Conservation (phyloP, 2,888 invertebrate species). For the Esperia sulphurella region DNA sequence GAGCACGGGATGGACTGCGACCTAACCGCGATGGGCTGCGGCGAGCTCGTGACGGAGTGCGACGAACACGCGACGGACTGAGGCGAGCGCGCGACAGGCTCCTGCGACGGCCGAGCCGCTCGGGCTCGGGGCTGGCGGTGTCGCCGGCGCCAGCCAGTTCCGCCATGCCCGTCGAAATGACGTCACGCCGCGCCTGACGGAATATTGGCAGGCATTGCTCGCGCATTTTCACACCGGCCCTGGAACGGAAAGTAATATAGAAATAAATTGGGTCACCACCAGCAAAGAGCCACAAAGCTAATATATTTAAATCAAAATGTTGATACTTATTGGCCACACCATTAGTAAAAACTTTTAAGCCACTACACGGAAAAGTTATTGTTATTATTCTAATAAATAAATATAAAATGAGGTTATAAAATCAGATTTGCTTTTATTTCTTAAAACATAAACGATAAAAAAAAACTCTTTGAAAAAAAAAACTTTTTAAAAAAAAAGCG, state of each 20-base stretch:
- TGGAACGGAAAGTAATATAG: slow-evolving; percentile 25
- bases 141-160: slow-evolving; percentile 44
- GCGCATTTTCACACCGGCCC: slow-evolving; percentile 92
- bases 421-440: too few species aligned
- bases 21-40: background rate
- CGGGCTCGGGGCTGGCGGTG: slow-evolving; percentile 23
- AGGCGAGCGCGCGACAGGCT: slow-evolving; percentile 10
- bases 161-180: slow-evolving; percentile 80
- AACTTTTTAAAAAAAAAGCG: too few species aligned
- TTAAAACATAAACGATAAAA: too few species aligned
- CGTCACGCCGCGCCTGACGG: slow-evolving; percentile 87
- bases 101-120: background rate
- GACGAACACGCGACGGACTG: background rate
- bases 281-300: too few species aligned
- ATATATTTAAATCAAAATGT: too few species aligned
- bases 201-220: slow-evolving; percentile 92
- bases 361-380: too few species aligned
- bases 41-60: background rate
- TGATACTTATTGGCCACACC: too few species aligned
- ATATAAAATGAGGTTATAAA: too few species aligned
- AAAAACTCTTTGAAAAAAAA: too few species aligned
- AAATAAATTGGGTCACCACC: too few species aligned
- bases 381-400: too few species aligned
- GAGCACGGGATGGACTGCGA: slow-evolving; percentile 2
- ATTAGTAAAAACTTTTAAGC: too few species aligned